phyloP scores from a whole-genome alignment of 1,140 invertebrate genomes.

The Lepidurus apus region DNA sequence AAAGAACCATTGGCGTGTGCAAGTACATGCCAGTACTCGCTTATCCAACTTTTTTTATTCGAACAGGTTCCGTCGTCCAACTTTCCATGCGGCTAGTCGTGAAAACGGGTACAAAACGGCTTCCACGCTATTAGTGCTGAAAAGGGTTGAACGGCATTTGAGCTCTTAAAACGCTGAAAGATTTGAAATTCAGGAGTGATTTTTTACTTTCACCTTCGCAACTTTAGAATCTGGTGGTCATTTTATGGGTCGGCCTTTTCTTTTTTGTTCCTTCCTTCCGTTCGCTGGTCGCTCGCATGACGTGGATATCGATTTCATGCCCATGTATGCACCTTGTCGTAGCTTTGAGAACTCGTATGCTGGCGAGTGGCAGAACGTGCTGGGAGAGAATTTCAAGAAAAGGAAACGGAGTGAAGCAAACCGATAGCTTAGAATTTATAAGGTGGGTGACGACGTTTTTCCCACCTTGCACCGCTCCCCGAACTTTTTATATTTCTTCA shows the following conservation, averaged over 20 bases:
- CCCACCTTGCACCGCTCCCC: background rate
- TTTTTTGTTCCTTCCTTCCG: background rate
- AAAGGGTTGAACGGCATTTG: background rate
- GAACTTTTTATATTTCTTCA: background rate
- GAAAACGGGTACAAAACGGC: background rate
- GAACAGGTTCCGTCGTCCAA: background rate
- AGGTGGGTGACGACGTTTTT: background rate
- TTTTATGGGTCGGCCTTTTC: background rate
- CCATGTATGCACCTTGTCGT: background rate
- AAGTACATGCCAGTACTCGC: no score
- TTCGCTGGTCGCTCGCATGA: background rate
- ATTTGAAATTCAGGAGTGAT: background rate
- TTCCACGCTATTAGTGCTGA: background rate
- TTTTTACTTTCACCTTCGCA: background rate
- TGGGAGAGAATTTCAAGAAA: background rate
- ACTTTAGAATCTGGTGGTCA: background rate
- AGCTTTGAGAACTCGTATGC: background rate
- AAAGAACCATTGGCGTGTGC: no score
- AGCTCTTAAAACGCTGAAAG: background rate
- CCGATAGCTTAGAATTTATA: background rate
- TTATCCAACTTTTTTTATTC: background rate
- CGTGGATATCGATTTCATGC: background rate
- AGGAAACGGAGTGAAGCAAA: slow-evolving; percentile 6
- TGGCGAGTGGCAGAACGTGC: background rate
- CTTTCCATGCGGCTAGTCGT: background rate